These are phyloP conservation scores for Nomada lathburiana DNA, from an alignment of 2,888 invertebrate genomes.

Conservation along the genomic window DNA sequence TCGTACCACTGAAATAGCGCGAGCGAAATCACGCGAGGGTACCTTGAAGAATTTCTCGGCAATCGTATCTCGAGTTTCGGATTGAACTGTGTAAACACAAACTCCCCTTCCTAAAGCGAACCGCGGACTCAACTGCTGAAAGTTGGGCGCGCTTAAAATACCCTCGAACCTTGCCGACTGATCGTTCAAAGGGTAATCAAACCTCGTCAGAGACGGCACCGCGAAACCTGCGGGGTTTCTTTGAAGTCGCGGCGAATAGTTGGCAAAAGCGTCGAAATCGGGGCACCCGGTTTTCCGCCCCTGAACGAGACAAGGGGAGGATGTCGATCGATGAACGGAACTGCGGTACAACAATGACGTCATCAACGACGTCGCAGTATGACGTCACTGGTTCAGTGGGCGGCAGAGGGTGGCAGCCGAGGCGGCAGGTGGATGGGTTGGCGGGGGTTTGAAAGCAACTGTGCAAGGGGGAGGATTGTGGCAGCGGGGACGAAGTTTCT, in stretches of 20 bases:
- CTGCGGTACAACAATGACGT: conserved; percentile 83
- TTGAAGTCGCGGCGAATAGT: conserved; percentile 13
- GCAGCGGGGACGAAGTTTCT: conserved; percentile 47
- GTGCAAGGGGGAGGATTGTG: conserved; percentile 49
- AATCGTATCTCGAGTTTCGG: conserved; percentile 1
- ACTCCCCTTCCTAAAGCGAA: no score
- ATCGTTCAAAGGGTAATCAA: conserved; percentile 10
- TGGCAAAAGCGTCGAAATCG: conserved; percentile 6
- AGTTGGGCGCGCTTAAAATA: conserved; percentile 21
- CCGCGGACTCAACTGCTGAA: background rate
- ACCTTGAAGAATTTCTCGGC: background rate
- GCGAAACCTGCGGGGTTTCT: background rate
- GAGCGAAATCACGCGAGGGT: background rate
- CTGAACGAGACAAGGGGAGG: conserved; percentile 49
- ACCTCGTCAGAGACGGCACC: conserved; percentile 1
- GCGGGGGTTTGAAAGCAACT: conserved; percentile 63
- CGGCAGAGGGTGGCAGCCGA: conserved; percentile 49
- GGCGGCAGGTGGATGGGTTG: conserved; percentile 82
- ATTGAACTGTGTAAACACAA: background rate
- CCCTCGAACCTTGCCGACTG: background rate
- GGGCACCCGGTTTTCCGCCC: conserved; percentile 57
- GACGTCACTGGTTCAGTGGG: conserved; percentile 74
- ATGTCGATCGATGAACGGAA: conserved; percentile 82
- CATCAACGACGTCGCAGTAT: conserved; percentile 79
- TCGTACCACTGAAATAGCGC: background rate